Conservation (phyloP, 30 jellyfish, hydroid and myxozoan species). For the Clytia hemisphaerica region DNA sequence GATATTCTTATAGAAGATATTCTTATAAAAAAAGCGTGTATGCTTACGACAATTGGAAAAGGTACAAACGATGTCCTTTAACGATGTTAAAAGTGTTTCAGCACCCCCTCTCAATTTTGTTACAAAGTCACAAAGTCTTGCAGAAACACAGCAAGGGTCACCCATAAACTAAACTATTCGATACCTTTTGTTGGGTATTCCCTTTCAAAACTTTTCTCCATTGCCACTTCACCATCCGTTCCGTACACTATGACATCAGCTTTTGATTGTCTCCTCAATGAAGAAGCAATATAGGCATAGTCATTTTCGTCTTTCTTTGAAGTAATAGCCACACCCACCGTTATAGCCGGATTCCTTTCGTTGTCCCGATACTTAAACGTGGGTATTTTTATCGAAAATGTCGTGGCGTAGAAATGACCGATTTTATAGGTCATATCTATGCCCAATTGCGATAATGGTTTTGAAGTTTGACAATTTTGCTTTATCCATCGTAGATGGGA, state of each 20-base stretch:
- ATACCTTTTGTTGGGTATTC: conserved; percentile 5
- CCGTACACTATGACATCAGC: not conserved
- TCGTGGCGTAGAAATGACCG: conserved; percentile 8
- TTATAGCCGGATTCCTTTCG: conserved; percentile 1
- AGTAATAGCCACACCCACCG: conserved; percentile 12
- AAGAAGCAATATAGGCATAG: conserved; percentile 18
- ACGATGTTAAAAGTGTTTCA: too few relatives aligned
- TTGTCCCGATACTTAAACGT: conserved; percentile 2
- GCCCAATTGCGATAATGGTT: not conserved
- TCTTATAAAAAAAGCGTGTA: too few relatives aligned
- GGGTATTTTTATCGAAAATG: conserved; percentile 12
- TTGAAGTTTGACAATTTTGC: not conserved
- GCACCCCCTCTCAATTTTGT: too few relatives aligned
- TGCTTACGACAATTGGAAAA: too few relatives aligned
- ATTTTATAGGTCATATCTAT: conserved; percentile 29
- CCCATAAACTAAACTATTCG: not conserved
- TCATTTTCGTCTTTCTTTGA: conserved; percentile 9
- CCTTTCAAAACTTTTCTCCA: conserved; percentile 20
- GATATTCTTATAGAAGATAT: too few relatives aligned
- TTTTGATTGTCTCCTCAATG: not conserved
- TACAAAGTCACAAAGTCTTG: too few relatives aligned
- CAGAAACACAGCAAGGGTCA: conserved; percentile 14
- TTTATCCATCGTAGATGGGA: not conserved
- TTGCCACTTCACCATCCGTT: conserved; percentile 25
- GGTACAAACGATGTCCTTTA: too few relatives aligned